Base-by-base conservation (phyloP, 2,888 invertebrate genomes). In the Hartigia nigra region DNA sequence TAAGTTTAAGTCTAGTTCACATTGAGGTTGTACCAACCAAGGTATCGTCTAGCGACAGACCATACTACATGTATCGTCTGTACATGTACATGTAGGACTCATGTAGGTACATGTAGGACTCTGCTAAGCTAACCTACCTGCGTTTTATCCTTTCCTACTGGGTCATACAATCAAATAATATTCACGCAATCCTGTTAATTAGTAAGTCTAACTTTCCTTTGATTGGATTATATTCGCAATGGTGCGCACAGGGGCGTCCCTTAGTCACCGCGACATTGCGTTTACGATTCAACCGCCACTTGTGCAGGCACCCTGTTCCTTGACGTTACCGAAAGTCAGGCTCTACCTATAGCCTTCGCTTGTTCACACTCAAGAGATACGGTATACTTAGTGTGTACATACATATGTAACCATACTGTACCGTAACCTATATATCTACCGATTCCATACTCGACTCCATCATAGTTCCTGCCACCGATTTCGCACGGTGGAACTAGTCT, bases 161-260 rank as follows among this genome's bases (percentile, higher is more conserved):
- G 55, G 23, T 55, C 55, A 23, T 39, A 36, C 70, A 77, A 79
- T 75, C 76, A 81, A 77, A 81, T 78, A 76, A 78, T 81, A 79
- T 80, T 74, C 77, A 70, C 81, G 80, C 77, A 78, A 75, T 74
- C 79, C 79, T 75, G 78, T 78, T 77, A 83, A 83, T 82, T 80
- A 83, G 80, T 78, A 78, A 80, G 79, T 79, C 77, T 77, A 78
- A 83, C 82, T 83, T 81, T 80, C 78, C 82, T 76, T 72, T 80
- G 81, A 83, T 82, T 80, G 77, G 78, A 82, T 82, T 80, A 78
- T 76, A 76, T 79, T 77, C 80, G 75, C 70, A 70, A 70, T 23
- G 77, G 69, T 75, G 78, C 81, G 74, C 75, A 74, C 36, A 69
- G 37, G 35, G 74, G 31, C 37, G 74, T 74, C 75, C 77, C 70